Evolutionary conservation across 2,797 vertebrate species (phyloP), one percentile per base, ranked within the genome.

Genomic region (Distichodus sexfasciatus): DNA sequence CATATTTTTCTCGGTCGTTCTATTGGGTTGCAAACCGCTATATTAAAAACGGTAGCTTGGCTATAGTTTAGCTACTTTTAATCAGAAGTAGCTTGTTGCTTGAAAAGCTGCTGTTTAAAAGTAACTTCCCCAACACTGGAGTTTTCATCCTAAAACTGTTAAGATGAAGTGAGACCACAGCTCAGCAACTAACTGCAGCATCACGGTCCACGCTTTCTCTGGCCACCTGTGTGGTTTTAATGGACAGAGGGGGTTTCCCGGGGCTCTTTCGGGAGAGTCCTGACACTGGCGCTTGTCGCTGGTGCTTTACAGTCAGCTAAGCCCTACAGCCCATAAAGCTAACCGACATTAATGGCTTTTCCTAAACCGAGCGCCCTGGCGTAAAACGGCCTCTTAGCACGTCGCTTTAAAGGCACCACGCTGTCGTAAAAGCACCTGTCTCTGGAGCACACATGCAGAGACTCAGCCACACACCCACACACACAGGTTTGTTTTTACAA

Each of bases 381-480:
- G 50, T 66, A 87, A 89, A 85, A 84, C 66, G 72, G 79, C 74
- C 77, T 86, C 74, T 86, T 84, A 82, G 80, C 79, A 83, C 77
- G 78, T 87, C 69, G 60, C 63, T 84, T 85, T 83, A 84, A 87
- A 88, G 80, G 66, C 61, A 33, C 60, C 78, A 79, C 82, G 76
- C 75, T 67, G 75, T 76, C 79, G 74, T 89, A 85, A 88, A 90
- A 86, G 69, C 84, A 88, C 71, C 65, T 68, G 58, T 64, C 36
- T 68, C 17, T 72, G 58, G 53, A 63, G 55, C 76, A 79, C 83
- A 81, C 79, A 76, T 21, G 53, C 51, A 64, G 21, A 31, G n/a
- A 11, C 68, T 21, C 44, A 43, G 66, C 75, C 81, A 79, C 80
- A 74, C 29, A 33, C 40, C 66, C 14, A 17, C 17, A 14, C 61